These are phyloP conservation scores for Herminia tarsipennalis DNA, from an alignment of 2,888 invertebrate species.

Conservation along the genomic window DNA sequence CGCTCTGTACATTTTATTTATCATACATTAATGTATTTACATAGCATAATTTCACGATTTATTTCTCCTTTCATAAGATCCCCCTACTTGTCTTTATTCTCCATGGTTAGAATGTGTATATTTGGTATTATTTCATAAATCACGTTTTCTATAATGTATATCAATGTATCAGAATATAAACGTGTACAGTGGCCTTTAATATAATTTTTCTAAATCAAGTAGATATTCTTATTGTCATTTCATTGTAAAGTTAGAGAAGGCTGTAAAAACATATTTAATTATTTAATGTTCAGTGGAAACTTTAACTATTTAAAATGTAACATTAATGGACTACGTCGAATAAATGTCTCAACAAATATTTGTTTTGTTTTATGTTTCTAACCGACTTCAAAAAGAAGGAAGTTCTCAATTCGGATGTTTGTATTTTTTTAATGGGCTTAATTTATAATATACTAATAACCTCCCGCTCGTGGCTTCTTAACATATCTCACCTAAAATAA, in stretches of 20 bases:
- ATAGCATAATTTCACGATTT: no score
- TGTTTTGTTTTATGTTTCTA: not conserved
- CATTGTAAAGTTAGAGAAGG: slow-evolving; percentile 32
- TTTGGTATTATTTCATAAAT: slow-evolving; percentile 22
- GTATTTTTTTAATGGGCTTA: no score
- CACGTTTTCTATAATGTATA: slow-evolving; percentile 22
- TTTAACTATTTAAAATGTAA: slow-evolving; percentile 58
- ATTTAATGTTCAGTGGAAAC: slow-evolving; percentile 45
- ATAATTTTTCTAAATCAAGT: slow-evolving; percentile 26
- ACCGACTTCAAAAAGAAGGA: no score
- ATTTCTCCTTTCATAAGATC: no score
- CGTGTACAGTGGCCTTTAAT: slow-evolving; percentile 13
- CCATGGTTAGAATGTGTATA: slow-evolving; percentile 31
- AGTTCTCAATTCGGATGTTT: no score
- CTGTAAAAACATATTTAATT: slow-evolving; percentile 43
- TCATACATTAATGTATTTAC: no score
- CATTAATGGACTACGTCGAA: slow-evolving; percentile 68
- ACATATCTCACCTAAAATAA: no score
- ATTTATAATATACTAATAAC: no score
- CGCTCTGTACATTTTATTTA: no score
- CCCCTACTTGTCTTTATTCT: no score
- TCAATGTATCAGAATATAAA: slow-evolving; percentile 21
- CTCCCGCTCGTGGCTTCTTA: no score
- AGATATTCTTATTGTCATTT: slow-evolving; percentile 18
- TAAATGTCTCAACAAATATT: slow-evolving; percentile 69